Evolutionary conservation across 2,797 vertebrate species (phyloP).

Genomic region (Acipenser oxyrinchus): DNA sequence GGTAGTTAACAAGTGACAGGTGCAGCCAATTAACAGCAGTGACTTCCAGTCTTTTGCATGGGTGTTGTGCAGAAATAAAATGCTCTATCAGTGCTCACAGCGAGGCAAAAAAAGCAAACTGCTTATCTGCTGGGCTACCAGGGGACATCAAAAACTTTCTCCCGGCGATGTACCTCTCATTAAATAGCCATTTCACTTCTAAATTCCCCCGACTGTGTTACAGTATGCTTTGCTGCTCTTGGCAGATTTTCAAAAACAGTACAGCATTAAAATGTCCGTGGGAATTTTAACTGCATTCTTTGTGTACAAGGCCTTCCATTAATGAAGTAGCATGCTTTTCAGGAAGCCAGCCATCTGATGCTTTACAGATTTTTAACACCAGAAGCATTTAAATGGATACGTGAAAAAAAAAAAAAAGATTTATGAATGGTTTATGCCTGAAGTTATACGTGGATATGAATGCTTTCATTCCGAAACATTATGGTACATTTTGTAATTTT

Average conservation of each 20-base stretch:
- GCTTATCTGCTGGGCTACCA: conserved; percentile 35
- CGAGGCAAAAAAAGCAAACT: conserved; percentile 26
- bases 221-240: conserved; percentile 31
- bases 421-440: background rate
- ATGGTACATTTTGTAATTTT: no score
- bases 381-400: background rate
- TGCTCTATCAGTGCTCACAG: conserved; percentile 39
- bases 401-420: background rate
- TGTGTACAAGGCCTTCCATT: background rate
- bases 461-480: background rate
- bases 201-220: conserved; percentile 41
- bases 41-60: conserved; percentile 43
- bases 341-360: background rate
- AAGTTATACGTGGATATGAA: background rate
- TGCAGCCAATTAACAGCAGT: conserved; percentile 67
- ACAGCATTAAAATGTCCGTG: background rate
- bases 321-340: background rate
- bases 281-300: conserved; percentile 1
- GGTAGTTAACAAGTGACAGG: conserved; percentile 71
- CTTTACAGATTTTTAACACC: background rate
- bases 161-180: conserved; percentile 46
- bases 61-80: conserved; percentile 33
- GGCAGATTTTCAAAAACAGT: conserved; percentile 29
- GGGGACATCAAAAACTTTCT: conserved; percentile 42
- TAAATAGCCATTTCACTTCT: conserved; percentile 41